Base-by-base conservation (phyloP, 2,797 vertebrate genomes). In the Acanthurus lineatus region DNA sequence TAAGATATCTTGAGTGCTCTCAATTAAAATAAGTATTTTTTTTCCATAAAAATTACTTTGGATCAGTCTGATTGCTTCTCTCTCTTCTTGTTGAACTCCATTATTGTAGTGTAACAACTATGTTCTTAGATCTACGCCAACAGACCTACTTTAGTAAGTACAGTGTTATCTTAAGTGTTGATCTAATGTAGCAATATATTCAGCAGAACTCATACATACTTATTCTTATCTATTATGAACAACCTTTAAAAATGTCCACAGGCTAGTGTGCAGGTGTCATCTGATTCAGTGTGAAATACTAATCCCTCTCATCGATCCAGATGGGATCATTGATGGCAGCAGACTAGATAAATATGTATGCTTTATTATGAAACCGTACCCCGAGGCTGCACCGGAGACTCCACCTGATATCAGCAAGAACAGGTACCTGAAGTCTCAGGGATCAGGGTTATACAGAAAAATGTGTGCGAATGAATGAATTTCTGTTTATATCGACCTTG, bases 281-380 rank as follows among this genome's bases (percentile, higher is more conserved):
- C 69, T 60, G 68, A 92, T 80, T 78, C 54, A 1, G 78, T 67
- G 74, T 86, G 90, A 91, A 92, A 90, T 78, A 88, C 82, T 82
- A 92, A 91, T 92, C 92, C 87, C 45, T 77, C 69, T 42, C 79
- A 92, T 92, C 69, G 89, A 92, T 92, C 89, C 69, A 83, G 73
- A 82, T 77, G 48, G 48, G 73, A 79, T 82, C 82, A 86, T 89
- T 32, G 69, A 88, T 79, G 78, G 76, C 76, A 69, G 77, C 71
- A 20, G 69, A 73, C 15, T 61, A 86, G 79, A 91, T 92, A 89
- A 90, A 92, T 91, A 91, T 88, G 86, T 87, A 81, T 47, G 82
- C 56, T 79, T 90, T 84, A 84, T 86, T 83, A 88, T 81, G 85
- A 79, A 77, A 73, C 68, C 4, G 22, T 70, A 57, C 77, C 82